Conservation (phyloP, 2,888 invertebrate species). For the Pherbina coryleti region DNA sequence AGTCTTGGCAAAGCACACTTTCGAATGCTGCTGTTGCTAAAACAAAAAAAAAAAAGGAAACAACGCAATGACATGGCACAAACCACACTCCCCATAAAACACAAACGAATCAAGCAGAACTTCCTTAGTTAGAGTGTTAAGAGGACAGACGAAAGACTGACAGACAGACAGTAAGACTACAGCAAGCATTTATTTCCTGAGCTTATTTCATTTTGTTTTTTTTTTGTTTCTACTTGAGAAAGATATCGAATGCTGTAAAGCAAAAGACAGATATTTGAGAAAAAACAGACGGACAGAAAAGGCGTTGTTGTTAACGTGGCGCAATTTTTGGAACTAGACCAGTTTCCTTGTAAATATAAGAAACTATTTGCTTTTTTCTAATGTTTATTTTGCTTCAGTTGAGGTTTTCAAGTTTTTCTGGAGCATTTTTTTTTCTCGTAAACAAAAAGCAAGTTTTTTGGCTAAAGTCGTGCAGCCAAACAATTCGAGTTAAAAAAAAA, state of each 20-base stretch:
- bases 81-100: neutral
- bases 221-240: too few species aligned
- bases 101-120: neutral
- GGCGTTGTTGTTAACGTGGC: slow-evolving; percentile 27
- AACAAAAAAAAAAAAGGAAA: neutral
- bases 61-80: neutral
- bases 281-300: neutral
- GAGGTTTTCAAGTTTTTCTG: too few species aligned
- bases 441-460: too few species aligned
- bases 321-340: slow-evolving; percentile 9
- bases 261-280: neutral
- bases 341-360: neutral
- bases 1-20: neutral
- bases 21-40: neutral
- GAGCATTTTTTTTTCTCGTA: too few species aligned
- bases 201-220: neutral
- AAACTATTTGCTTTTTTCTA: neutral
- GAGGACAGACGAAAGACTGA: neutral
- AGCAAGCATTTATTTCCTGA: slow-evolving; percentile 28
- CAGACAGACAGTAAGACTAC: neutral
- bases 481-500: neutral
- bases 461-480: neutral
- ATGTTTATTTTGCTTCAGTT: neutral
- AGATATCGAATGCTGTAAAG: too few species aligned
- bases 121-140: too few species aligned